These are phyloP conservation scores for Chaetops frenatus DNA, from an alignment of 2,113 vertebrate species.

Conservation along the genomic window DNA sequence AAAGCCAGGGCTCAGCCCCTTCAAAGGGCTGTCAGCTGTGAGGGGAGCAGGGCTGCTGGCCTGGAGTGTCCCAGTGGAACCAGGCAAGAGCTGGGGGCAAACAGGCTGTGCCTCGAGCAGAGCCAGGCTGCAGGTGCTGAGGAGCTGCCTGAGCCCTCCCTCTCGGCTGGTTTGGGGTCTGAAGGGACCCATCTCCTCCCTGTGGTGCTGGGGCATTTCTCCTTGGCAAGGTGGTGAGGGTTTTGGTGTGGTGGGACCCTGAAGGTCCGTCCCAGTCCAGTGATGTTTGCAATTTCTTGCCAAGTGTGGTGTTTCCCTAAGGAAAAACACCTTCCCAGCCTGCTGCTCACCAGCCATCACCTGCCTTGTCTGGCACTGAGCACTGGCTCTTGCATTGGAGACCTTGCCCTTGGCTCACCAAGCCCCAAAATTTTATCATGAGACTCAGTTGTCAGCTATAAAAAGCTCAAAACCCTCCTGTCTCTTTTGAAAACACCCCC, in stretches of 20 bases:
- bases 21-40: constrained; percentile 18
- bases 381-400: background rate
- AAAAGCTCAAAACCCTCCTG: background rate
- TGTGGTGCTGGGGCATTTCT: accelerated
- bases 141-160: accelerated
- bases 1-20: background rate
- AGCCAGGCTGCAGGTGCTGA: background rate
- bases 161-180: background rate
- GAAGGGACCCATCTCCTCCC: background rate
- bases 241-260: background rate
- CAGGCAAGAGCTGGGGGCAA: background rate
- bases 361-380: background rate
- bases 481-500: background rate
- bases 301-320: background rate
- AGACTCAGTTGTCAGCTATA: accelerated
- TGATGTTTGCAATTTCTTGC: background rate
- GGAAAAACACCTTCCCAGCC: background rate
- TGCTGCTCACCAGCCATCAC: background rate
- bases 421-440: background rate
- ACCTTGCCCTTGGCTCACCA: background rate
- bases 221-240: background rate
- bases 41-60: background rate
- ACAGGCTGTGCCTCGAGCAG: background rate
- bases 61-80: background rate
- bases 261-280: accelerated